phyloP scores from a whole-genome alignment of 2,113 vertebrate species.

The Carassius auratus region DNA sequence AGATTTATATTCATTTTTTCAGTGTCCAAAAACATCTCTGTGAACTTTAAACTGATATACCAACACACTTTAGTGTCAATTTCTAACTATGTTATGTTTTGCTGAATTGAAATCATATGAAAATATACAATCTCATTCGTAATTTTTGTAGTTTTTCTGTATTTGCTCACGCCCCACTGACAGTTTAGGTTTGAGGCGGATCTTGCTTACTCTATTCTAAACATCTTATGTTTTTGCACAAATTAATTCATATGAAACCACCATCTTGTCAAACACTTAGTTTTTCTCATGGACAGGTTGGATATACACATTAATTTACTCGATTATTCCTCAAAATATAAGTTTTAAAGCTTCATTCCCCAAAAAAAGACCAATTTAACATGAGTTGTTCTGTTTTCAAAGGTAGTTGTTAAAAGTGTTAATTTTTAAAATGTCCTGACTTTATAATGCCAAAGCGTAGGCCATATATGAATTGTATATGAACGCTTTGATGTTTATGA shows the following conservation, averaged over 20 bases:
- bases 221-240: background rate
- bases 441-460: background rate
- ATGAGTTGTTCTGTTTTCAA: background rate
- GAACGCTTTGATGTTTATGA: constrained; percentile 36
- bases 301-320: background rate
- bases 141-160: no score
- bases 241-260: background rate
- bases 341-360: background rate
- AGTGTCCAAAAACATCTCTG: constrained; percentile 13
- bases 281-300: background rate
- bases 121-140: no score
- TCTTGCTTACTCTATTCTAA: no score
- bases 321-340: no score
- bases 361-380: background rate
- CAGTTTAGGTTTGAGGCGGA: no score
- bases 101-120: background rate
- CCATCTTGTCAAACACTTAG: background rate
- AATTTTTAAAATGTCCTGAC: background rate
- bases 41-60: background rate
- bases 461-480: background rate
- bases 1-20: background rate
- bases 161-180: background rate
- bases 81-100: background rate
- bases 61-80: background rate
- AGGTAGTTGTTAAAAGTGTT: background rate